phyloP scores from a whole-genome alignment of 1,140 invertebrate genomes.

The Drosophila santomea region DNA sequence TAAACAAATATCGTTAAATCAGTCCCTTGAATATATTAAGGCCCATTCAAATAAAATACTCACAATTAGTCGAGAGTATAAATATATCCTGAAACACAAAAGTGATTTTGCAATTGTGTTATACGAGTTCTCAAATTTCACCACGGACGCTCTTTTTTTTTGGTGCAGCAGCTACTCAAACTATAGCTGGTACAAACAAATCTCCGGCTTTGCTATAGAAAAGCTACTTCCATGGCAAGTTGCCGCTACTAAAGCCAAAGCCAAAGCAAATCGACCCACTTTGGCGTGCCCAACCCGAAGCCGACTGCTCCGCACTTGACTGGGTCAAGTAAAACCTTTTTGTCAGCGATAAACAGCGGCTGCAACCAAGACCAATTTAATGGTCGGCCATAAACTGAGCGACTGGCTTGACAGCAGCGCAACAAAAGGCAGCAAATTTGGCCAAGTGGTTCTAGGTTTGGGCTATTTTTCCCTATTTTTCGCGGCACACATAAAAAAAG shows the following conservation, averaged over 20 bases:
- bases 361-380: slow-evolving; percentile 70
- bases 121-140: not conserved
- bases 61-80: too few relatives aligned
- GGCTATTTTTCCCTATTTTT: slow-evolving; percentile 16
- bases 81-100: too few relatives aligned
- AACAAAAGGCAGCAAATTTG: slow-evolving; percentile 21
- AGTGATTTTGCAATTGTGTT: too few relatives aligned
- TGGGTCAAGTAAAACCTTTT: slow-evolving; percentile 81
- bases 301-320: slow-evolving; percentile 49
- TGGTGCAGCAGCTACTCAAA: slow-evolving; percentile 1
- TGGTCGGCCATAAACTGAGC: slow-evolving; percentile 61
- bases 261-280: slow-evolving; percentile 55
- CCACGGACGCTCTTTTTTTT: not conserved
- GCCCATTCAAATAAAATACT: too few relatives aligned
- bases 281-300: slow-evolving; percentile 21
- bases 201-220: slow-evolving; percentile 6
- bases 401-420: slow-evolving; percentile 51
- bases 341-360: slow-evolving; percentile 73
- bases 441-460: slow-evolving; percentile 37
- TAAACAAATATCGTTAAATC: not conserved
- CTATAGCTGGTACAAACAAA: slow-evolving; percentile 5
- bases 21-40: too few relatives aligned
- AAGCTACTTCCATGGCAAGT: slow-evolving; percentile 23
- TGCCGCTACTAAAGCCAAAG: slow-evolving; percentile 21
- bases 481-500: slow-evolving; percentile 41